Evolutionary conservation across 1,140 invertebrate species (phyloP).

Genomic region (Thaumatotibia leucotreta): DNA sequence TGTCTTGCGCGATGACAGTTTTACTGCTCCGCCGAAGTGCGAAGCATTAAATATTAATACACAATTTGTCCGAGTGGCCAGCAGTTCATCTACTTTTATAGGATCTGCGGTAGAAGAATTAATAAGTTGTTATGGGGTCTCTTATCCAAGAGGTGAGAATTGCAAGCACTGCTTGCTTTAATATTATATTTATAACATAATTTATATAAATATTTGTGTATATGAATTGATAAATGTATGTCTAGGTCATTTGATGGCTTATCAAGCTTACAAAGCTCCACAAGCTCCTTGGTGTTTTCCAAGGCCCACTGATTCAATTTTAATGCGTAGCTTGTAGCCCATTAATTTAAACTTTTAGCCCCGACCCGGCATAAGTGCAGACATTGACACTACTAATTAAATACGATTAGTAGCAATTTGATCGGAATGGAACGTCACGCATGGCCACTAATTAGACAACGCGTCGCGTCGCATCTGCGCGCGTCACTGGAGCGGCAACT

Average conservation of each 20-base stretch:
- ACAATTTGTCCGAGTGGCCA: neutral
- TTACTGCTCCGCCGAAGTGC: neutral
- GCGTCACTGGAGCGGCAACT: neutral
- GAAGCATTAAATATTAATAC: neutral
- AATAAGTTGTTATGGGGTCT: neutral
- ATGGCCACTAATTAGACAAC: slow-evolving; percentile 40
- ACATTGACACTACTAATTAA: slow-evolving; percentile 34
- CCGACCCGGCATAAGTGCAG: neutral
- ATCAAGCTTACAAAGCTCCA: neutral
- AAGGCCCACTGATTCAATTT: neutral
- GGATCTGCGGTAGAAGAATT: neutral
- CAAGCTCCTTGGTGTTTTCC: neutral
- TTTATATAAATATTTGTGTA: no score
- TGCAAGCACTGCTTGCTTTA: no score
- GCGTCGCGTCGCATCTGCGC: slow-evolving; percentile 36
- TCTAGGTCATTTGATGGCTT: neutral
- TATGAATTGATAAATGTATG: no score
- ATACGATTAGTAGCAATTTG: slow-evolving; percentile 47
- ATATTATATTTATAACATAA: no score
- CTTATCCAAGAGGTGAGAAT: neutral
- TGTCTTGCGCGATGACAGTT: neutral
- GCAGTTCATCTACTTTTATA: neutral
- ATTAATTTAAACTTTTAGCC: neutral
- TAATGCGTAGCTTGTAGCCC: neutral
- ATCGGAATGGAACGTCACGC: slow-evolving; percentile 50